Conservation (phyloP, 2,797 vertebrate species). For the Synaphobranchus kaupii region DNA sequence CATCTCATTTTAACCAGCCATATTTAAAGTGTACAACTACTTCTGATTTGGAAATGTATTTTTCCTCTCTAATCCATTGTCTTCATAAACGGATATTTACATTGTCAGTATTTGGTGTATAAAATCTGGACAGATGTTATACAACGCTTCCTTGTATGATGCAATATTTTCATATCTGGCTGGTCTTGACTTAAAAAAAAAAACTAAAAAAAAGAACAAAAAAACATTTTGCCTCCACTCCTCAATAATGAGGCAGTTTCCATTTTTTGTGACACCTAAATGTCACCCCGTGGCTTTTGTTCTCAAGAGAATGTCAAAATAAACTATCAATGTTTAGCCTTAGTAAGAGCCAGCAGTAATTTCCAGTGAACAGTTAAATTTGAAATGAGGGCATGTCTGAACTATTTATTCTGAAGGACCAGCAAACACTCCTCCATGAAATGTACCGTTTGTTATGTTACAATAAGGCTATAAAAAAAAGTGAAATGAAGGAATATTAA, state of each 20-base stretch:
- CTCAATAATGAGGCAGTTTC: not conserved
- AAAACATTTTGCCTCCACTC: not conserved
- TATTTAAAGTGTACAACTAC: not conserved
- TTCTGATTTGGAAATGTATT: slow-evolving; percentile 3
- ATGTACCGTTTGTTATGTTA: slow-evolving; percentile 13
- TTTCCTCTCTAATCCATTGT: not conserved
- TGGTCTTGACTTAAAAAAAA: not conserved
- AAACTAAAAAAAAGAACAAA: too few relatives aligned
- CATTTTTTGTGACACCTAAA: not conserved
- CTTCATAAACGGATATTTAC: not conserved
- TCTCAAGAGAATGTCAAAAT: not conserved
- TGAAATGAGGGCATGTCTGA: slow-evolving; percentile 25
- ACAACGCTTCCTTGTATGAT: not conserved
- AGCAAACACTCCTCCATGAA: slow-evolving; percentile 23
- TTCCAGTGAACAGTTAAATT: slow-evolving; percentile 23
- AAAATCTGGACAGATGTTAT: not conserved
- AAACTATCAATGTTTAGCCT: not conserved
- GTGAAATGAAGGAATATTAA: not conserved
- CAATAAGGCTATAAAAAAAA: not conserved
- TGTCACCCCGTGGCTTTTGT: not conserved
- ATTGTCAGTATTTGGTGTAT: not conserved
- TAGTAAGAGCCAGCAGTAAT: slow-evolving; percentile 17
- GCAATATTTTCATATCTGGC: not conserved
- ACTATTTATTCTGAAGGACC: slow-evolving; percentile 33
- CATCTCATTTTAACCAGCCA: not conserved